Base-by-base conservation (phyloP, 2,797 vertebrate genomes). In the Glyptemys insculpta region DNA sequence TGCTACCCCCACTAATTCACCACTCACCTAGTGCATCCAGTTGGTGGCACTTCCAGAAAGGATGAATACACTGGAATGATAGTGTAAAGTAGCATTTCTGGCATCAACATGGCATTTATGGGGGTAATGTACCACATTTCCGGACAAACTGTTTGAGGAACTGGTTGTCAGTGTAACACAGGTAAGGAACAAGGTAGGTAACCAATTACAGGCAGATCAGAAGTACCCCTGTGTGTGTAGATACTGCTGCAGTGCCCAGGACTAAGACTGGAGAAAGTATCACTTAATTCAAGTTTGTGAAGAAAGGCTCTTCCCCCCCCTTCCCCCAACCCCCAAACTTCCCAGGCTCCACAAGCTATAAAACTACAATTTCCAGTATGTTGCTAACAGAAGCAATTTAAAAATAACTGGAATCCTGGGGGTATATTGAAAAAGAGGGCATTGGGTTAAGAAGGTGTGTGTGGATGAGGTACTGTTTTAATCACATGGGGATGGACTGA, bases 301-400 rank as follows among this genome's bases (percentile, higher is more conserved):
- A 47, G 4, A 47, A 76, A 76, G 44, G 27, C 41, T 47, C 12
- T 47, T 12, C 23, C 25, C 23, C 18, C 52, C 34, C 31, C 34
- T 16, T 2, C 18, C n/a, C 65, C 19, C 10, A n/a, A 54, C 21
- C 54, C 37, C 25, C 12, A 49, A 21, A 49, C 16, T 31, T 49
- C 44, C 65, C 18, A 8, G 7, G 27, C 14, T 78, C 14, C 41
- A 29, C 74, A 85, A 44, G 29, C 2, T 0, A 1, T 16, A 19
- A 31, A 86, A 89, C 74, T 72, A 29, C 1, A 0, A 79, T 49
- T 56, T 88, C 15, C 25, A 27, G 52, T 21, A 27, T 83, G 25
- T 79, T 82, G 90, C 62, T 0, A 0, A 15, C 27, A 54, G 47
- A 52, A 65, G 37, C 0, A 1, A 25, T 8, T 79, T 57, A 31